A percentile compares a stretch with the other conserved stretches of the same genome.
Evolutionary conservation across 92 coral and sea anemone genomes (phyloP).

Genomic region (Zoanthus sansibaricus): DNA sequence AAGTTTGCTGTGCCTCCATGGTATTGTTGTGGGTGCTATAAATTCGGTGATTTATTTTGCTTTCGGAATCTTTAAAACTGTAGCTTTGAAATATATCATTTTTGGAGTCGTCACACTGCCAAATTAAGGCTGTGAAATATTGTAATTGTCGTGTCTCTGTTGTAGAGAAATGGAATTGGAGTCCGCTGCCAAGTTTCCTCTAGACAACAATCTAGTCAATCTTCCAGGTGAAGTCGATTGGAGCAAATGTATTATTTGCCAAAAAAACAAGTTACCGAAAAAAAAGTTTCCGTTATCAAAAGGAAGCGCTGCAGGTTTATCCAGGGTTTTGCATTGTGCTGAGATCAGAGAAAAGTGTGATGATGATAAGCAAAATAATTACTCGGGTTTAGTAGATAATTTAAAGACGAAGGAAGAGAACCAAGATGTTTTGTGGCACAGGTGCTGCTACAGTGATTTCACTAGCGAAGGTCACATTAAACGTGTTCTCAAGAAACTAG

Average conservation of each 20-base stretch:
- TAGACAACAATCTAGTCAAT: not conserved
- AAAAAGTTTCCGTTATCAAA: conserved; percentile 68
- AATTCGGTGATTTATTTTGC: too few relatives aligned
- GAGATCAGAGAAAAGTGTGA: conserved; percentile 59
- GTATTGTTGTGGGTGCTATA: too few relatives aligned
- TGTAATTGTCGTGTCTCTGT: conserved; percentile 35
- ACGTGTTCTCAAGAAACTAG: conserved; percentile 50
- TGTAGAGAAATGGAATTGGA: conserved; percentile 47
- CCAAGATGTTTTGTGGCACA: conserved; percentile 65
- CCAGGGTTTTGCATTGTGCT: conserved; percentile 65
- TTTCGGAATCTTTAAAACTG: too few relatives aligned
- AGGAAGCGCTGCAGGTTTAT: conserved; percentile 54
- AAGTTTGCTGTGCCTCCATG: too few relatives aligned
- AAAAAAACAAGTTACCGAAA: conserved; percentile 65
- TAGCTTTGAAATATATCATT: not conserved
- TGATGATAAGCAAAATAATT: conserved; percentile 37
- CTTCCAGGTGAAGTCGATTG: conserved; percentile 19
- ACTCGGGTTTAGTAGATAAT: conserved; percentile 13
- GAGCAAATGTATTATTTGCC: conserved; percentile 58
- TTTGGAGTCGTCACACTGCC: not conserved
- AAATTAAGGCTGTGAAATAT: conserved; percentile 20
- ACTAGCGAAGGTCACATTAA: conserved; percentile 60
- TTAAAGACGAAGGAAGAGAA: conserved; percentile 32
- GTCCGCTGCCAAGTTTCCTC: conserved; percentile 46
- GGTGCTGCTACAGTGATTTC: conserved; percentile 62